Base-by-base conservation (phyloP, 2,797 vertebrate species). In the Hypotaenidia philippensis region DNA sequence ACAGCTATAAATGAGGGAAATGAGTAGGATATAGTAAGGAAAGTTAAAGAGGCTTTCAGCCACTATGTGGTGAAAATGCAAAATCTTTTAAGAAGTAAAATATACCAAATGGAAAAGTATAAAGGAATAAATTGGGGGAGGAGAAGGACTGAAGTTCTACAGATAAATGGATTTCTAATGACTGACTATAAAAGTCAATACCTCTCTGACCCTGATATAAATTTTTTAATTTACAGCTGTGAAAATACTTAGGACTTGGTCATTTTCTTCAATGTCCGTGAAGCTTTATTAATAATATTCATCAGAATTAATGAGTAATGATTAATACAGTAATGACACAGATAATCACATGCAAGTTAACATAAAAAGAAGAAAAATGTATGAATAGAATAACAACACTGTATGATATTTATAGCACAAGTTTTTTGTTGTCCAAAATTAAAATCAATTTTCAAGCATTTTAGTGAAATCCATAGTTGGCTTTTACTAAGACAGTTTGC, bases 51-150 rank as follows among this genome's bases (percentile, higher is more conserved):
- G 14, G 4, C 1, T 76, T 79, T 92, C 50, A 76, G 21, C 2
- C 1, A 29, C n/a, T 65, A 2, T n/a, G n/a, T 40, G n/a, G 6
- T 56, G 4, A 74, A 38, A 89, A 64, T 53, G 57, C 5, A 64
- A 52, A 84, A 22, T 49, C 14, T 80, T 76, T 69, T 20, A 27
- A 72, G 18, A 76, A 56, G 3, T 18, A 90, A 89, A 5, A 74
- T 23, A 2, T 59, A 9, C 3, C 34, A 82, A 47, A 59, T 55
- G 19, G 32, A 83, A 90, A 83, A 52, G 14, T 40, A 34, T 5
- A 8, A 69, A 74, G 9, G 27, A 53, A 70, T 83, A 65, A 36
- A 53, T 0, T 1, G 13, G 6, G 5, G 2, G 16, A 3, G 13
- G 29, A 3, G 7, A 6, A 50, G 7, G 11, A 15, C 9, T 32